Percentiles rank a stretch among this genome's conserved stretches.
Conservation (phyloP, 2,888 invertebrate species). For the Tipula vernalis region DNA sequence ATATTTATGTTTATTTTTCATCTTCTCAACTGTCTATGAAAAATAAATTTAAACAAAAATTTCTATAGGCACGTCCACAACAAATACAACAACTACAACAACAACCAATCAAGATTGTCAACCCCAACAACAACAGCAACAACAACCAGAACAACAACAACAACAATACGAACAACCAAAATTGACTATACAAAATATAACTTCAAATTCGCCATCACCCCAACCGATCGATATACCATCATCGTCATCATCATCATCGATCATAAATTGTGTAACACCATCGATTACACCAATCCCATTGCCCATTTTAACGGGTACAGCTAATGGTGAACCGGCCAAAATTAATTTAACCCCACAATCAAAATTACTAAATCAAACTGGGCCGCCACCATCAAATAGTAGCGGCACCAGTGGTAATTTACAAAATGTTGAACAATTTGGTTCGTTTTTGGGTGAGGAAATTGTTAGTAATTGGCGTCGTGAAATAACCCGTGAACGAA, state of each 20-base stretch:
- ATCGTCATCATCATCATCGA: slow-evolving; percentile 21
- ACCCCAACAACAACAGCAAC: slow-evolving; percentile 28
- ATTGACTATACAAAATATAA: slow-evolving; percentile 8
- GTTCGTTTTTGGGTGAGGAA: slow-evolving; percentile 67
- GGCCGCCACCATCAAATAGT: slow-evolving; percentile 17
- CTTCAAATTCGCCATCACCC: slow-evolving; percentile 15
- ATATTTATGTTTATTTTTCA: neutral
- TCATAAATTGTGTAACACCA: slow-evolving; percentile 18
- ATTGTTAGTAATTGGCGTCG: slow-evolving; percentile 69
- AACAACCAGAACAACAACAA: slow-evolving; percentile 20
- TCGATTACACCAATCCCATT: slow-evolving; percentile 18
- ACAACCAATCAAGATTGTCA: slow-evolving; percentile 9
- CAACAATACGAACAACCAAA: slow-evolving; percentile 17
- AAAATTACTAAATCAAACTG: slow-evolving; percentile 19
- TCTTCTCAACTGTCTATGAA: neutral
- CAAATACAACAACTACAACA: slow-evolving; percentile 12
- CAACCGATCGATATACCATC: slow-evolving; percentile 19
- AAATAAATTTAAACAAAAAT: slow-evolving; percentile 5
- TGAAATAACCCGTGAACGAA: slow-evolving; percentile 26
- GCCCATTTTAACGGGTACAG: slow-evolving; percentile 16
- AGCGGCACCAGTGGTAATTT: slow-evolving; percentile 27
- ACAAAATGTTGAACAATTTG: slow-evolving; percentile 58
- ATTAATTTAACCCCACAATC: slow-evolving; percentile 19
- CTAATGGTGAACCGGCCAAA: slow-evolving; percentile 15
- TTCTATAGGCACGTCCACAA: slow-evolving; percentile 20